phyloP scores from a whole-genome alignment of 2,888 invertebrate species.

The Tridacna crocea region DNA sequence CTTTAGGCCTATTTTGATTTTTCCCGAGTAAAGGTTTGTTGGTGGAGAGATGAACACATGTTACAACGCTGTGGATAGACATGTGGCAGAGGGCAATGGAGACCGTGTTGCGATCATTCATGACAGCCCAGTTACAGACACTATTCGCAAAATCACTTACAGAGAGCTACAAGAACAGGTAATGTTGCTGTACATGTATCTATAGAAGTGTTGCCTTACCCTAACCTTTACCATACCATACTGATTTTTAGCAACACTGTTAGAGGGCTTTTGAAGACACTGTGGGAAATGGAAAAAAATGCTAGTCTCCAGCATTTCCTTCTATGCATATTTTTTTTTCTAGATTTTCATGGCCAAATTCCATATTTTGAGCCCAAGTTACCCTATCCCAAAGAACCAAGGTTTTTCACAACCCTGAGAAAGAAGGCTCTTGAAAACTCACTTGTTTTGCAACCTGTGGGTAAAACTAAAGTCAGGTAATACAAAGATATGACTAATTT shows the following conservation, averaged over 20 bases:
- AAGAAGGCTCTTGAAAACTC: no score
- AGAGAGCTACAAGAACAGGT: conserved; percentile 92
- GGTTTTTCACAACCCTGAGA: no score
- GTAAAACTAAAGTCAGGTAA: no score
- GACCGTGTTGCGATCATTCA: conserved; percentile 93
- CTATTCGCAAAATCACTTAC: conserved; percentile 91
- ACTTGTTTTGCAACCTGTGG: no score
- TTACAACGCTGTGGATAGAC: conserved; percentile 96
- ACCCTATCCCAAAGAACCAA: no score
- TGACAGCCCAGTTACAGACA: conserved; percentile 94
- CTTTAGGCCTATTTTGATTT: no score
- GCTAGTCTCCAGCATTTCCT: background rate
- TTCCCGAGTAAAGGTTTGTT: conserved; percentile 88
- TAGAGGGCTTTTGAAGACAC: background rate
- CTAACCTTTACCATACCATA: background rate
- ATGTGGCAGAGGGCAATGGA: conserved; percentile 91
- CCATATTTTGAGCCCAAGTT: no score
- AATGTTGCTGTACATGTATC: conserved; percentile 35
- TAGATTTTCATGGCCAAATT: background rate
- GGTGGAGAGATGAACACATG: conserved; percentile 97
- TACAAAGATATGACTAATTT: no score
- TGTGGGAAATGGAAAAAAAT: background rate
- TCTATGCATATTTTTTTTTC: background rate
- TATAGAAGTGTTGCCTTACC: background rate
- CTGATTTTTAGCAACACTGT: no score